Conservation (phyloP, 1,140 invertebrate genomes). For the Amyelois transitella region DNA sequence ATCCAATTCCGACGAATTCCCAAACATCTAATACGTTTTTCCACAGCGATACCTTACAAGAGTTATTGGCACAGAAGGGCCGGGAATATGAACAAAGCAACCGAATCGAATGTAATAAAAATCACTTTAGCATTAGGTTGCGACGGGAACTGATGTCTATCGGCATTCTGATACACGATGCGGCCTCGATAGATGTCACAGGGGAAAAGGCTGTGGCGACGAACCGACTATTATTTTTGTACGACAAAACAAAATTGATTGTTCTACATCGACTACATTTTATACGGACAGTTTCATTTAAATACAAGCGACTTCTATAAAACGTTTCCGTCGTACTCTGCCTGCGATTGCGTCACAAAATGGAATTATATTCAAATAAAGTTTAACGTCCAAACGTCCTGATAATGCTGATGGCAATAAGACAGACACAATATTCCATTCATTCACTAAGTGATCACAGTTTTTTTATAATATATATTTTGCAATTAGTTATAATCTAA, state of each 20-base stretch:
- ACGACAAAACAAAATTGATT: slow-evolving; percentile 61
- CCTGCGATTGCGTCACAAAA: not conserved
- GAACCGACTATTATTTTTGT: slow-evolving; percentile 64
- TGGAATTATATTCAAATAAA: not conserved
- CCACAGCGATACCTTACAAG: slow-evolving; percentile 22
- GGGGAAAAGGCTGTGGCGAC: slow-evolving; percentile 49
- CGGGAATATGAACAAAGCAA: slow-evolving; percentile 61
- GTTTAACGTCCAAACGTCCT: not conserved
- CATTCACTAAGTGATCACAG: too few species aligned
- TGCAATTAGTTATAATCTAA: too few species aligned
- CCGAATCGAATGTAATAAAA: slow-evolving; percentile 69
- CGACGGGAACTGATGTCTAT: slow-evolving; percentile 66
- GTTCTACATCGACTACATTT: slow-evolving; percentile 36
- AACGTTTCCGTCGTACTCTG: not conserved
- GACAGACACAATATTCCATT: too few species aligned
- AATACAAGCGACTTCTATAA: slow-evolving; percentile 14
- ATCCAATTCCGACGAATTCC: slow-evolving; percentile 13
- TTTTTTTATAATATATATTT: too few species aligned
- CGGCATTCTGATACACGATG: slow-evolving; percentile 61
- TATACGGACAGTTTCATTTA: slow-evolving; percentile 39
- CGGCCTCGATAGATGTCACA: slow-evolving; percentile 58
- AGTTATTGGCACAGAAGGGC: slow-evolving; percentile 34
- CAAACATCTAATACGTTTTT: slow-evolving; percentile 27
- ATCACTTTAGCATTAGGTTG: slow-evolving; percentile 64
- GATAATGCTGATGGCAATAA: not conserved